Percentiles rank a stretch among this genome's conserved stretches.
Conservation (phyloP, 2,113 vertebrate genomes). For the Cheirogaleus medius region DNA sequence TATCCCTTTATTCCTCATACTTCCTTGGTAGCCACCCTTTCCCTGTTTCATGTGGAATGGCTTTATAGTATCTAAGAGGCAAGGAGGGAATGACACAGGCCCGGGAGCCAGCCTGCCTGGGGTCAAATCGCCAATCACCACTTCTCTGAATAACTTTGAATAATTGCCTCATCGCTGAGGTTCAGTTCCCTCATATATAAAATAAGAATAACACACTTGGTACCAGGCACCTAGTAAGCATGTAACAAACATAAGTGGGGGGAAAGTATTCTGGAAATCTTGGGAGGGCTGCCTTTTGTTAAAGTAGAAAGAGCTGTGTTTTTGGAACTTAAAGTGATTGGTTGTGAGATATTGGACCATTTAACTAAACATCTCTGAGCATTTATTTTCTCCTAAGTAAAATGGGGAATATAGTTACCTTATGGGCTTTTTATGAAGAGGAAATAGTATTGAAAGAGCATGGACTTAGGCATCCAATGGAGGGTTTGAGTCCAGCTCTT, state of each 20-base stretch:
- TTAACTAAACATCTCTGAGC: not conserved
- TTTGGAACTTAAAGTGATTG: not conserved
- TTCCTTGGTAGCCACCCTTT: not conserved
- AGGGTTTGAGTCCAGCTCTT: not conserved
- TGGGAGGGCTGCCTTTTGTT: not conserved
- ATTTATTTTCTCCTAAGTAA: not conserved
- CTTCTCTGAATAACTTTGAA: not conserved
- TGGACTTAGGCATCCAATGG: not conserved
- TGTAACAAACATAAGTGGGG: not conserved
- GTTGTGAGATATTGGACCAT: not conserved
- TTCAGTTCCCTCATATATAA: not conserved
- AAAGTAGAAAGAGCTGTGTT: not conserved
- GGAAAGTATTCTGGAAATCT: not conserved
- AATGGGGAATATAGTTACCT: not conserved
- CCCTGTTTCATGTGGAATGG: not conserved
- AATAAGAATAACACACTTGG: not conserved
- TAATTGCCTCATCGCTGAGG: not conserved
- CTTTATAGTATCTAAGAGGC: not conserved
- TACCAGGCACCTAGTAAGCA: not conserved
- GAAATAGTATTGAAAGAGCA: not conserved
- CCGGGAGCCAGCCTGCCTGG: not conserved
- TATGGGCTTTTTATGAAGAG: not conserved
- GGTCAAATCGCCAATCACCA: not conserved
- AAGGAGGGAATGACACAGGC: not conserved
- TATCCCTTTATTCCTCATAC: not conserved